Conservation (phyloP, 2,888 invertebrate genomes). For the Drosophila rellima region DNA sequence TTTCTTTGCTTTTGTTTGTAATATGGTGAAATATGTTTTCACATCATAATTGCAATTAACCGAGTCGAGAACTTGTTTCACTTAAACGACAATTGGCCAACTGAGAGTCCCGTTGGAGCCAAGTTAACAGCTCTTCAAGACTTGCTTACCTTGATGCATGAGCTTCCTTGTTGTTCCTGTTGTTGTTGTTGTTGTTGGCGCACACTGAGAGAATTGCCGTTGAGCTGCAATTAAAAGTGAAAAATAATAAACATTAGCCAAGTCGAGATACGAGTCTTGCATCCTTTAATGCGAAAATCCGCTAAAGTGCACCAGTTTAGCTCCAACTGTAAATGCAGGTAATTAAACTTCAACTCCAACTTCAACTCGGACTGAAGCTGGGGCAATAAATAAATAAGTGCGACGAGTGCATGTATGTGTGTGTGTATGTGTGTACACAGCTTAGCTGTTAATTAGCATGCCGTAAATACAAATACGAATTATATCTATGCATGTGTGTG, state of each 20-base stretch:
- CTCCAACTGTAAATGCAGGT: slow-evolving; percentile 63
- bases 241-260: slow-evolving; percentile 66
- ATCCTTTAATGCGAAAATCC: slow-evolving; percentile 58
- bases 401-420: slow-evolving; percentile 16
- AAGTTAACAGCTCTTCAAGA: slow-evolving; percentile 13
- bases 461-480: slow-evolving; percentile 18
- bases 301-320: slow-evolving; percentile 46
- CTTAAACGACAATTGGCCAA: slow-evolving; percentile 23
- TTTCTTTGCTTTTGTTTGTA: slow-evolving; percentile 2
- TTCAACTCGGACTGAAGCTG: neutral
- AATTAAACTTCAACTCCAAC: slow-evolving; percentile 29
- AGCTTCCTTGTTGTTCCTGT: slow-evolving; percentile 54
- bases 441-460: slow-evolving; percentile 60
- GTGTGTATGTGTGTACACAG: no score
- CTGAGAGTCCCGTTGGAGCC: slow-evolving; percentile 10
- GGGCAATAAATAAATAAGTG: slow-evolving; percentile 45
- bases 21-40: slow-evolving; percentile 53
- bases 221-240: slow-evolving; percentile 67
- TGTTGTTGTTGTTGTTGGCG: slow-evolving; percentile 24
- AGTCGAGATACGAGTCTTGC: slow-evolving; percentile 30
- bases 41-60: slow-evolving; percentile 43
- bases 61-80: slow-evolving; percentile 45
- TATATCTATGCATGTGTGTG: neutral
- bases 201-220: slow-evolving; percentile 53
- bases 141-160: slow-evolving; percentile 60